phyloP scores from a whole-genome alignment of 2,797 vertebrate species.

The Sebastes kiyomatsui region DNA sequence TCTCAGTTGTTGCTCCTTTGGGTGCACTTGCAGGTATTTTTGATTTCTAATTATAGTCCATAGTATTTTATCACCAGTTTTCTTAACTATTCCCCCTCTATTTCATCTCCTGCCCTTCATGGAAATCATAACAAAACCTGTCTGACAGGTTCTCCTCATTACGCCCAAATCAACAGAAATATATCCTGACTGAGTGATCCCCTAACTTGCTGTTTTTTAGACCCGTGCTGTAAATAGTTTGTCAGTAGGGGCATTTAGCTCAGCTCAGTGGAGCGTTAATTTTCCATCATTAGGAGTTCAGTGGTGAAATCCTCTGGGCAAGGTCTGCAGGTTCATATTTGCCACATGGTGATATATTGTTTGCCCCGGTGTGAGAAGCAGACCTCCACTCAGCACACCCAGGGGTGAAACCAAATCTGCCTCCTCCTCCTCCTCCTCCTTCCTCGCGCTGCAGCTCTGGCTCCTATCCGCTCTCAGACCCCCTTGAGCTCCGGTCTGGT shows the following conservation, averaged over 20 bases:
- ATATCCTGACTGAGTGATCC: constrained; percentile 54
- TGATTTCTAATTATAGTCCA: constrained; percentile 47
- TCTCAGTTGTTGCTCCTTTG: constrained; percentile 9
- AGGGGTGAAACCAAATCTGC: constrained; percentile 76
- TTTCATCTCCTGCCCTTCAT: constrained; percentile 34
- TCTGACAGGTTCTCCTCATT: constrained; percentile 61
- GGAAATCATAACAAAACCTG: constrained; percentile 56
- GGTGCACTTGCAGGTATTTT: constrained; percentile 2
- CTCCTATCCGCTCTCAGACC: constrained; percentile 59
- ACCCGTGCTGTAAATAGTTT: constrained; percentile 60
- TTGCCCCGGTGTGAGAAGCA: constrained; percentile 67
- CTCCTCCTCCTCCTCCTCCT: constrained; percentile 32
- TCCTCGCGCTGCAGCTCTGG: constrained; percentile 54
- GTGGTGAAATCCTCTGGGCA: constrained; percentile 64
- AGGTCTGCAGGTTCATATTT: constrained; percentile 59
- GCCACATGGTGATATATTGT: constrained; percentile 71
- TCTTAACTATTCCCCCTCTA: constrained; percentile 18
- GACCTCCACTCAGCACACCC: constrained; percentile 65
- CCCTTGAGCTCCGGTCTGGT: constrained; percentile 58
- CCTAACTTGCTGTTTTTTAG: constrained; percentile 33
- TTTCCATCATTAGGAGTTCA: constrained; percentile 76
- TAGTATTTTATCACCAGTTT: constrained; percentile 54
- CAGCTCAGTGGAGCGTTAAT: constrained; percentile 71
- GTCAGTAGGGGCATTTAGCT: constrained; percentile 65
- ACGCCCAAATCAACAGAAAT: constrained; percentile 58